phyloP scores from a whole-genome alignment of 2,888 invertebrate genomes.

The Hydriomena furcata region DNA sequence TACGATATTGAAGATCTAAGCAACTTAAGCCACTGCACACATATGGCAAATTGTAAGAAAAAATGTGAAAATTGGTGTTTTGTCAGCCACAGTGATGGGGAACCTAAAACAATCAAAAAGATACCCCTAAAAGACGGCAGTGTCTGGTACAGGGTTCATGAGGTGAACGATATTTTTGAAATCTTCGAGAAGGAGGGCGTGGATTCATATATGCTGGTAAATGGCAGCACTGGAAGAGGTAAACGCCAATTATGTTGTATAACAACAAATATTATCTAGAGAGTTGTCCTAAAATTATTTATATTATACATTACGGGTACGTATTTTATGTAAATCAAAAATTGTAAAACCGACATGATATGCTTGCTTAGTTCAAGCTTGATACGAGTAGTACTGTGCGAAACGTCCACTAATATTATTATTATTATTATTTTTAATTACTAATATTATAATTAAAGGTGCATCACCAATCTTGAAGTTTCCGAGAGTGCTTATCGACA shows the following conservation, averaged over 20 bases:
- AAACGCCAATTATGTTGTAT: conserved; percentile 20
- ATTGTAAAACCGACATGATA: no score
- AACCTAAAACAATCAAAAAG: conserved; percentile 31
- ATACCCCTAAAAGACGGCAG: conserved; percentile 55
- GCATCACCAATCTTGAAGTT: conserved; percentile 61
- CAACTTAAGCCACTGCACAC: conserved; percentile 47
- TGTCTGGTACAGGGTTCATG: conserved; percentile 78
- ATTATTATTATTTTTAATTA: no score
- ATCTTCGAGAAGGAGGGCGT: conserved; percentile 55
- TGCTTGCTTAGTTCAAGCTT: no score
- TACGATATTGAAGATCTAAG: conserved; percentile 56
- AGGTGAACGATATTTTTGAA: conserved; percentile 72
- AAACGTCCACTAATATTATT: no score
- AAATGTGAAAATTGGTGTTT: conserved; percentile 57
- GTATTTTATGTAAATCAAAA: no score
- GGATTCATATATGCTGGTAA: conserved; percentile 83
- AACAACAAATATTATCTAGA: no score
- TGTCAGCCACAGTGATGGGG: conserved; percentile 42
- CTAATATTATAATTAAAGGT: conserved; percentile 47
- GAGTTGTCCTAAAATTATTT: no score
- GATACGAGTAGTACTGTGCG: no score
- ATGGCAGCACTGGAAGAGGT: conserved; percentile 89
- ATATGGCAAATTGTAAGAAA: conserved; percentile 42
- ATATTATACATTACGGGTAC: no score
- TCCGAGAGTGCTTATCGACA: conserved; percentile 82